Evolutionary conservation across 2,797 vertebrate genomes (phyloP).

Genomic region (Gephyroberyx darwinii): DNA sequence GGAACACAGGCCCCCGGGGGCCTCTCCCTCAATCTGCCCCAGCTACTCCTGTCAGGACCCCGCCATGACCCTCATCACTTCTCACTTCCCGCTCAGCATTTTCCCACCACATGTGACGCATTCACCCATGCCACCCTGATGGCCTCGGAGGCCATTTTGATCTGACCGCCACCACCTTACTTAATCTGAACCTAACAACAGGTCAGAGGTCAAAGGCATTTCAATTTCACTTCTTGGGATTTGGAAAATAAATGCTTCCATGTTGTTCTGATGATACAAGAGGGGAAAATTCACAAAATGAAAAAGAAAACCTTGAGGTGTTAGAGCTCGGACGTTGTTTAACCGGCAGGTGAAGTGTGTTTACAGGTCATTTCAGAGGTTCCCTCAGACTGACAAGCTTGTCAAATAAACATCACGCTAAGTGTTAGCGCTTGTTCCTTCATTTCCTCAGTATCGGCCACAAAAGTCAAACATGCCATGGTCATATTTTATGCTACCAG

Average conservation of each 20-base stretch:
- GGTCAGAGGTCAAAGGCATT: constrained; percentile 55
- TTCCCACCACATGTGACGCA: constrained; percentile 66
- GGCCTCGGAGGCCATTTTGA: constrained; percentile 46
- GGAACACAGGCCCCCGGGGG: constrained; percentile 39
- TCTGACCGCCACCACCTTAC: constrained; percentile 44
- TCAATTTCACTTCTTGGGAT: constrained; percentile 44
- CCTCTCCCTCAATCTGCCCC: constrained; percentile 41
- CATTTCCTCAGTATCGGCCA: constrained; percentile 38
- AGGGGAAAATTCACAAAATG: constrained; percentile 8
- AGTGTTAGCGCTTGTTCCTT: constrained; percentile 56
- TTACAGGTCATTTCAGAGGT: constrained; percentile 51
- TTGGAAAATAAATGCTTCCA: constrained; percentile 62
- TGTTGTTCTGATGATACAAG: constrained; percentile 26
- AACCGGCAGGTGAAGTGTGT: constrained; percentile 64
- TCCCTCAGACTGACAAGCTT: constrained; percentile 62
- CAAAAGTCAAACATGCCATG: constrained; percentile 53
- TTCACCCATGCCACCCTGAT: constrained; percentile 14
- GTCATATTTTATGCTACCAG: constrained; percentile 45
- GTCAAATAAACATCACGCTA: constrained; percentile 73
- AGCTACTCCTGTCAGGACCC: constrained; percentile 57
- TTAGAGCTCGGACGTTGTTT: constrained; percentile 51
- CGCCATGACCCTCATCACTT: constrained; percentile 63
- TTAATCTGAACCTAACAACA: constrained; percentile 47
- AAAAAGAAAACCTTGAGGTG: constrained; percentile 41
- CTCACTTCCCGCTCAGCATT: constrained; percentile 62